Evolutionary conservation across 2,797 vertebrate species (phyloP), one percentile per base, ranked within the genome.

Genomic region (Semotilus atromaculatus): DNA sequence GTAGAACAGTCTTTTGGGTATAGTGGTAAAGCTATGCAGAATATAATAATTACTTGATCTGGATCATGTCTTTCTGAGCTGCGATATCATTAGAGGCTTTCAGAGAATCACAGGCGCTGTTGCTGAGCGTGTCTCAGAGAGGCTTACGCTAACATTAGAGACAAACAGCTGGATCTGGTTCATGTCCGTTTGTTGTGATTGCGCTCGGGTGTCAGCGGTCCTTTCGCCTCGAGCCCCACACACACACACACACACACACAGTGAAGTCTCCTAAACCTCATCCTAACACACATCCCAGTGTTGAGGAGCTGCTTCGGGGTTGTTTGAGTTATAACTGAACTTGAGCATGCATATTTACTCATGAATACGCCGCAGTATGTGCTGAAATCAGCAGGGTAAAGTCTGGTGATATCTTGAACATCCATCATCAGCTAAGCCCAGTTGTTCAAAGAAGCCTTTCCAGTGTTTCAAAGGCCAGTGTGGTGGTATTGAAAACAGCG

Each of bases 291-390:
- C 19, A 21, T 75, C 34, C 48, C 29, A 34, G 26, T 0, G n/a
- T 23, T 13, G 19, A 51, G 13, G 72, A 74, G 48, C 29, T 36
- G 48, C 48, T 36, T 31, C 48, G 31, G 71, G 71, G 21, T 26
- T 74, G 48, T 74, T 74, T 74, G 19, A 13, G 19, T 31, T 34
- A 19, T 74, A 74, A 74, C 72, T 74, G 21, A 74, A 36, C 48
- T 23, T 6, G 4, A 7, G 1, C 48, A 14, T 29, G 51, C 21
- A 31, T 36, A 6, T 11, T 73, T 26, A 48, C 48, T 48, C 48
- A 31, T 73, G 6, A 21, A 73, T 29, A 73, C 3, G 0, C 16
- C 0, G 16, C 43, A 48, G 43, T 48, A 7, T 31, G 71, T 21
- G 43, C 71, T 21, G 18, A 51, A 31, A 34, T 73, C 71, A 51